Conservation (phyloP, 2,888 invertebrate genomes). For the Lottia gigantea region DNA sequence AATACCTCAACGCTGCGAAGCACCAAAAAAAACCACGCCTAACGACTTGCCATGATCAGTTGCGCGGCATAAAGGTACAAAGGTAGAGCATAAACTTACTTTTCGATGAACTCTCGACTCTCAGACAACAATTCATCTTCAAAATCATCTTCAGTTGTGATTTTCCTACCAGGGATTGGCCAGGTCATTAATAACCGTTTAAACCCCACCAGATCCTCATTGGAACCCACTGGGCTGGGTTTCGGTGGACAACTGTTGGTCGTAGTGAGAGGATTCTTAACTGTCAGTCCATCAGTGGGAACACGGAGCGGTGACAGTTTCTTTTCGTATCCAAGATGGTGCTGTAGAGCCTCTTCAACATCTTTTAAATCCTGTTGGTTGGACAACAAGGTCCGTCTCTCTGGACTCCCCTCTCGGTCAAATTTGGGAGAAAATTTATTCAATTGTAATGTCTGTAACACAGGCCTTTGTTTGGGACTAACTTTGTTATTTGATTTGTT, state of each 20-base stretch:
- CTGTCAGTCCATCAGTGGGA: neutral
- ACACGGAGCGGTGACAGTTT: neutral
- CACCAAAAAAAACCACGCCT: too few species aligned
- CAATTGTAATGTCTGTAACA: too few species aligned
- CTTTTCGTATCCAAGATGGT: neutral
- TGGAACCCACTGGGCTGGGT: constrained; percentile 13
- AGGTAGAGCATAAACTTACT: too few species aligned
- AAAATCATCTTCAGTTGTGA: neutral
- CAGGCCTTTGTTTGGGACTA: neutral
- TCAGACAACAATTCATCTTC: too few species aligned
- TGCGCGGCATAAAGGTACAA: too few species aligned
- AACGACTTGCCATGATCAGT: too few species aligned
- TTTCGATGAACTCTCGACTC: too few species aligned
- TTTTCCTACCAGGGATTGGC: constrained; percentile 7
- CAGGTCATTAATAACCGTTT: constrained; percentile 10
- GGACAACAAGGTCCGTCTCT: too few species aligned
- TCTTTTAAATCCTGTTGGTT: too few species aligned
- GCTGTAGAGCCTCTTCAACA: neutral
- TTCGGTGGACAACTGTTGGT: constrained; percentile 38
- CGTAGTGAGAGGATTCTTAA: constrained; percentile 23
- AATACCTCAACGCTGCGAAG: too few species aligned
- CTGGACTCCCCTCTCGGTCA: too few species aligned
- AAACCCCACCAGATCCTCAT: neutral
- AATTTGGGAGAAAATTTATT: too few species aligned
- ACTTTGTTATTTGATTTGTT: neutral